These are phyloP conservation scores for Timandra comae DNA, from an alignment of 2,888 invertebrate species.

Conservation along the genomic window DNA sequence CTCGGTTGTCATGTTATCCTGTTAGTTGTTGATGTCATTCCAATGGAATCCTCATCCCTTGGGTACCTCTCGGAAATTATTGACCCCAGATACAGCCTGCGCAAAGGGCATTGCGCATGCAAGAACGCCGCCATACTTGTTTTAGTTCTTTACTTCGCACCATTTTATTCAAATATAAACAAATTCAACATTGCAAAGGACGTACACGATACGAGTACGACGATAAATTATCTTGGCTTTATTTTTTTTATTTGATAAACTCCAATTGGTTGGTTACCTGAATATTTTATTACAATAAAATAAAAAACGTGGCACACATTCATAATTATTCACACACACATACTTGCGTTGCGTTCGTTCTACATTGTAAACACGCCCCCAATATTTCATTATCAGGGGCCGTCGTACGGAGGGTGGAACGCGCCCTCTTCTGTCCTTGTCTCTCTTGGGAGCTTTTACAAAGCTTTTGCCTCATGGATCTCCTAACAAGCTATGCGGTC, in stretches of 20 bases:
- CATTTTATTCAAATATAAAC: slow-evolving; percentile 2
- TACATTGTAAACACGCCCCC: slow-evolving; percentile 37
- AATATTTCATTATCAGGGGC: slow-evolving; percentile 29
- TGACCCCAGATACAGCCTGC: slow-evolving; percentile 31
- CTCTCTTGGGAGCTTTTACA: slow-evolving; percentile 49
- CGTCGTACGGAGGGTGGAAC: slow-evolving; percentile 36
- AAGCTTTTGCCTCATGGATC: slow-evolving; percentile 43
- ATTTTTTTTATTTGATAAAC: no score
- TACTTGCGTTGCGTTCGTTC: no score
- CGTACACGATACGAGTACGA: no score
- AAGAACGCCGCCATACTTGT: not conserved
- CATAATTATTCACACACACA: no score
- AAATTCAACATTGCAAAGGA: no score
- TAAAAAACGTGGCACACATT: no score
- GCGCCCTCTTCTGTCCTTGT: slow-evolving; percentile 41
- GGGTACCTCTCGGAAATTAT: slow-evolving; percentile 55
- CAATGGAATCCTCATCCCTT: slow-evolving; percentile 70
- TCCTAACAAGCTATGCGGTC: slow-evolving; percentile 37
- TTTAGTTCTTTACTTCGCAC: not conserved
- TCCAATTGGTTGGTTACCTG: no score
- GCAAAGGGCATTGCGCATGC: slow-evolving; percentile 5
- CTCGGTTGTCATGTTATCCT: slow-evolving; percentile 56
- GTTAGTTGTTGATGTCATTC: slow-evolving; percentile 78
- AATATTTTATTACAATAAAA: no score
- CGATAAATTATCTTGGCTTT: no score